phyloP scores from a whole-genome alignment of 2,888 invertebrate species.

The Agrochola circellaris region DNA sequence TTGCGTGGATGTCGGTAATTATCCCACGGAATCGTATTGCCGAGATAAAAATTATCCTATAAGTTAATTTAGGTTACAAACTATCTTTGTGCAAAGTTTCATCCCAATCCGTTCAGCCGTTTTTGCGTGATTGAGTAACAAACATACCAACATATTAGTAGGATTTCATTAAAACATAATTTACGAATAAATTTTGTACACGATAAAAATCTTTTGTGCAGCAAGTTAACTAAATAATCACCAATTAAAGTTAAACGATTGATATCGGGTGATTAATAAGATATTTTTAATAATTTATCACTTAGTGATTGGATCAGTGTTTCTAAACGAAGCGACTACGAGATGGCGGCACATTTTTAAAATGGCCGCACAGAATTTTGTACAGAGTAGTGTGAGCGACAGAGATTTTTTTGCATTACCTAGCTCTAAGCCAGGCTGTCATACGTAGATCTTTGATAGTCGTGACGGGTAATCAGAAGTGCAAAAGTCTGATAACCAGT shows the following conservation, averaged over 20 bases:
- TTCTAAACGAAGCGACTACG: slow-evolving; percentile 73
- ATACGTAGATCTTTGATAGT: not conserved
- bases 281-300: slow-evolving; percentile 88
- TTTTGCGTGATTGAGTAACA: not conserved
- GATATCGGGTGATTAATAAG: slow-evolving; percentile 85
- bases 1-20: too few species aligned
- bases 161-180: slow-evolving; percentile 62
- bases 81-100: not conserved
- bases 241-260: slow-evolving; percentile 83
- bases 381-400: slow-evolving; percentile 71
- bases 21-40: not conserved
- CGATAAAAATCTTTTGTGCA: slow-evolving; percentile 71
- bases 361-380: slow-evolving; percentile 80
- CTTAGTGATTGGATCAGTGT: slow-evolving; percentile 79
- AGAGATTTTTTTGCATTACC: slow-evolving; percentile 52
- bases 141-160: not conserved
- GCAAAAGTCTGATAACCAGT: not conserved
- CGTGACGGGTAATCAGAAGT: not conserved
- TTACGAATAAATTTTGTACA: slow-evolving; percentile 52
- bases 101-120: not conserved
- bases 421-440: not conserved
- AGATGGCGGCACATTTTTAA: slow-evolving; percentile 81
- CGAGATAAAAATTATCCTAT: not conserved
- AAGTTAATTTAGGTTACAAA: not conserved
- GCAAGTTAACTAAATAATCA: slow-evolving; percentile 81